Evolutionary conservation across 2,797 vertebrate species (phyloP), one percentile per base, ranked within the genome.

Genomic region (Mareca penelope): DNA sequence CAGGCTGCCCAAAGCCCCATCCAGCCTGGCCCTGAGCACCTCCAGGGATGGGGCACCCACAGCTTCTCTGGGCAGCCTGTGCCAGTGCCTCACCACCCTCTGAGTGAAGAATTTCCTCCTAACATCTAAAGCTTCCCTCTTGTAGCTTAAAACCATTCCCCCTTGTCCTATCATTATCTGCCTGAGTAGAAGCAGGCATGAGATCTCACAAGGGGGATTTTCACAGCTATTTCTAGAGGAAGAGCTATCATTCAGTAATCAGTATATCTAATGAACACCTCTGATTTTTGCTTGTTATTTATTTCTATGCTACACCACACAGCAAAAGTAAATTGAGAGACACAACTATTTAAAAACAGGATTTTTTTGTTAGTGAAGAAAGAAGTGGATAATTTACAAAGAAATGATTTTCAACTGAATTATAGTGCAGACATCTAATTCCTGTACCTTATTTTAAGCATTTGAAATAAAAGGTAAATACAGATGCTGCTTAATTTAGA

Each of bases 391-490:
- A 59, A 85, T 88, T 48, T 29, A 80, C 35, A 77, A 24, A 52
- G 68, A 88, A 53, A 92, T 96, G 31, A 80, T 80, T 96, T 89
- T 95, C 94, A 87, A 55, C 46, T 67, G 71, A 95, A 90, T 23
- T 85, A 77, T 81, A 76, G 4, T 89, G 82, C 69, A 84, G 71
- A 61, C 65, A 92, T 82, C 60, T 94, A 76, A 80, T 95, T 89
- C 79, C 85, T 52, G 76, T 56, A 87, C 72, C 52, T 86, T 93
- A 94, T 57, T 89, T 92, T 82, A 56, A 55, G 53, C 21, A 44
- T 60, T 29, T 83, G 79, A 80, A 80, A 76, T 93, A 93, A 94
- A 95, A 95, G 93, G 94, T 95, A 95, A 91, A 93, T 88, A 90
- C 60, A n/a, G 80, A 92, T 90, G 84, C 35, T 86, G 68, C 91